Base-by-base conservation (phyloP, 2,888 invertebrate species). In the Ectropis crepuscularia region DNA sequence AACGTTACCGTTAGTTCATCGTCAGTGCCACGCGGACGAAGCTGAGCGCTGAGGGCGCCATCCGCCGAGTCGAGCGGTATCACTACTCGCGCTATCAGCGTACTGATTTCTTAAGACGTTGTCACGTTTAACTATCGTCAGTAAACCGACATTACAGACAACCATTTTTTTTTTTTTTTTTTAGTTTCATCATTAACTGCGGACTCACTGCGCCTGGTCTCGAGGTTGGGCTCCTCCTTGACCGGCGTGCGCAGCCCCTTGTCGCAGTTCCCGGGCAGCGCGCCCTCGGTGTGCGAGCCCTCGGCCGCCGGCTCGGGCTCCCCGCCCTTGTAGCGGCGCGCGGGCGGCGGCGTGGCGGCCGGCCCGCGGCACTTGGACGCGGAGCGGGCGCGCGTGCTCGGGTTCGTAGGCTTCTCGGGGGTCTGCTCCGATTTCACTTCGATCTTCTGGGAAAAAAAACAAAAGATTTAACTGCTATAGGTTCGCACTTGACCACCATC, bases 381-480 rank as follows among this genome's bases (percentile, higher is more conserved):
- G 0, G 90, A 85, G 0, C 91, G 0, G 89, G 83, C 6, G 87
- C 80, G 7, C 87, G 83, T 0, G 4, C 76, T 71, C 0, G 82
- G 57, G 12, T 48, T 57, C n/a, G 28, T 82, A 5, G 81, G 80
- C 71, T 92, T 90, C 69, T 93, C 93, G 0, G 92, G 92, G 0
- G 92, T 92, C 65, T 85, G 85, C 37, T 92, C 92, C 5, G 73
- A 74, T 76, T 93, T 93, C 28, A 89, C 84, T 77, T 94, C 93
- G 59, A 93, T 86, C 78, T 94, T 94, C 94, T 94, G 78, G 8
- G 54, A 11, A 63, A 57, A 28, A n/a, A n/a, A n/a, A n/a, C n/a
- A n/a, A n/a, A n/a, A n/a, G n/a, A n/a, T n/a, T n/a, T n/a, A n/a
- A n/a, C n/a, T n/a, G n/a, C n/a, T n/a, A n/a, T n/a, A n/a, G n/a